These are phyloP conservation scores for Acleris laterana DNA, from an alignment of 2,888 invertebrate genomes.

Conservation along the genomic window DNA sequence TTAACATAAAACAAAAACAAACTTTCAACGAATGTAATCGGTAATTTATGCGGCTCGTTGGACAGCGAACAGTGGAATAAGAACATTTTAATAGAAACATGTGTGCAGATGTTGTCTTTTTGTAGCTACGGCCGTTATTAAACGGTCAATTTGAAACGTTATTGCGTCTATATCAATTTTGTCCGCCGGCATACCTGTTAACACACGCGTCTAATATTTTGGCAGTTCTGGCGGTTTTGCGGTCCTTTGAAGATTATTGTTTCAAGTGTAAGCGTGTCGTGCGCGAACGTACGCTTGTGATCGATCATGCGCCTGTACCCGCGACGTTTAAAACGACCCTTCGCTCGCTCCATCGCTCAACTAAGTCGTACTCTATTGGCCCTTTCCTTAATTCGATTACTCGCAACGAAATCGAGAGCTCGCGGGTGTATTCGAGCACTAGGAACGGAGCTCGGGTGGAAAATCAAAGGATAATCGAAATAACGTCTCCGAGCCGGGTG, in stretches of 20 bases:
- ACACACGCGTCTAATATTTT: constrained; percentile 12
- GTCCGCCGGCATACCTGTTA: not conserved
- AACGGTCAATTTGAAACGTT: constrained; percentile 4
- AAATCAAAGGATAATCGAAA: constrained; percentile 68
- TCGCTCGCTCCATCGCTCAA: constrained; percentile 58
- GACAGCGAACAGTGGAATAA: constrained; percentile 56
- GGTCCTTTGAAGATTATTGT: constrained; percentile 46
- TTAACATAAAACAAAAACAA: constrained; percentile 55
- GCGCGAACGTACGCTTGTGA: constrained; percentile 47
- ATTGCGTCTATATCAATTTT: constrained; percentile 13
- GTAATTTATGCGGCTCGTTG: constrained; percentile 69
- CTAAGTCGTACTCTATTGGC: constrained; percentile 54
- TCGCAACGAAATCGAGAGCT: constrained; percentile 52
- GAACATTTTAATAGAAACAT: constrained; percentile 45
- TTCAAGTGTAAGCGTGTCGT: constrained; percentile 44
- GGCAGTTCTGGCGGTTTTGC: constrained; percentile 16
- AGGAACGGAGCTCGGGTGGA: constrained; percentile 53
- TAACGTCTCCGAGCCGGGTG: constrained; percentile 56
- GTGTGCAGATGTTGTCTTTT: constrained; percentile 32
- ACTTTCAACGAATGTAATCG: constrained; percentile 62
- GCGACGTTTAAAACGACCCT: constrained; percentile 52
- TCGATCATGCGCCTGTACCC: constrained; percentile 54
- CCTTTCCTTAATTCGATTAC: constrained; percentile 64
- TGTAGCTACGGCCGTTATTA: not conserved
- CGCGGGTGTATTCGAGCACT: constrained; percentile 54